Conservation (phyloP, 2,113 vertebrate genomes). For the Columba livia region DNA sequence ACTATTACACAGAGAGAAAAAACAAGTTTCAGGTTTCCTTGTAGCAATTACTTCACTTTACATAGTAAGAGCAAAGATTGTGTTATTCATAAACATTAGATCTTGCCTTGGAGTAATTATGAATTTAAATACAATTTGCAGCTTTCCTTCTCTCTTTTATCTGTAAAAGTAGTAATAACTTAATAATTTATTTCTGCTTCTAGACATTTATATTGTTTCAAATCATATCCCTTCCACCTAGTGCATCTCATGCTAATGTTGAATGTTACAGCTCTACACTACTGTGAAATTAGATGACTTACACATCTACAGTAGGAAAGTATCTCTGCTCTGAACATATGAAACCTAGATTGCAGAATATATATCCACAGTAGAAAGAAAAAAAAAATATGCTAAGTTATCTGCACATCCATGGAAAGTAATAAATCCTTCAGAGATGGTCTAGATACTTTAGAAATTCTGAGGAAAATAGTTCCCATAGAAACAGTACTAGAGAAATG, state of each 20-base stretch:
- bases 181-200: neutral
- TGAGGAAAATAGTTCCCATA: neutral
- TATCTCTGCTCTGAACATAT: neutral
- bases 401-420: neutral
- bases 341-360: neutral
- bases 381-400: neutral
- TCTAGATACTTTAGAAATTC: neutral
- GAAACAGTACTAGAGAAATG: neutral
- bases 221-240: neutral
- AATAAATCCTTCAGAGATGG: neutral
- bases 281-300: neutral
- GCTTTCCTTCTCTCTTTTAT: neutral
- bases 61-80: neutral
- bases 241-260: neutral
- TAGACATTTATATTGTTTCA: neutral
- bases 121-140: neutral
- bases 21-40: neutral
- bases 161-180: neutral
- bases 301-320: neutral
- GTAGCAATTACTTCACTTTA: neutral
- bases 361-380: neutral
- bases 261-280: neutral
- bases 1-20: neutral
- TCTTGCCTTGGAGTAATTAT: neutral
- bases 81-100: neutral